Conservation (phyloP, 2,888 invertebrate species). For the Nebria salina region DNA sequence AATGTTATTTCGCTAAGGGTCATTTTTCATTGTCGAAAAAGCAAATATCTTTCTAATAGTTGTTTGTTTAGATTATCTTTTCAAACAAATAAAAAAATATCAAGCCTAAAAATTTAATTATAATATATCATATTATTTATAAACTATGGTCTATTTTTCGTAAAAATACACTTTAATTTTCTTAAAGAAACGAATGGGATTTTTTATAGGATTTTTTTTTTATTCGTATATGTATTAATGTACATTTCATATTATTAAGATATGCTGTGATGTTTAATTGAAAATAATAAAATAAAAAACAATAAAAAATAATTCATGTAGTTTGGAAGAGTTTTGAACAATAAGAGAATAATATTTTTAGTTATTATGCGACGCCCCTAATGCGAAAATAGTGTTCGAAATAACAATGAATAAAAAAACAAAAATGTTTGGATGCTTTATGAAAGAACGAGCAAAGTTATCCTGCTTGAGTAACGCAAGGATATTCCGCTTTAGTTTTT, state of each 20-base stretch:
- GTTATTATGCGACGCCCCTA: neutral
- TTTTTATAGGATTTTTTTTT: too few species aligned
- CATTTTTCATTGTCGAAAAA: neutral
- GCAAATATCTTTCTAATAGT: neutral
- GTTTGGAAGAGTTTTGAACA: neutral
- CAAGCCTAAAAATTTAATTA: neutral
- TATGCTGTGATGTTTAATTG: too few species aligned
- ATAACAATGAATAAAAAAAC: neutral
- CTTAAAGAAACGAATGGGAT: too few species aligned
- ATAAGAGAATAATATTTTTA: neutral
- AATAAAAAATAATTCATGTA: too few species aligned
- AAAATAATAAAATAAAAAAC: too few species aligned
- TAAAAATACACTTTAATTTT: too few species aligned
- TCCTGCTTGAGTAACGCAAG: slow-evolving; percentile 8
- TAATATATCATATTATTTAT: too few species aligned
- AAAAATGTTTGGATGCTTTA: neutral
- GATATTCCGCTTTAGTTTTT: slow-evolving; percentile 42
- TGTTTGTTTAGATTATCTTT: neutral
- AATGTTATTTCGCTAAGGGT: neutral
- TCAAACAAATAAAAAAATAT: neutral
- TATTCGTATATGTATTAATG: too few species aligned
- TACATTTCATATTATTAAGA: too few species aligned
- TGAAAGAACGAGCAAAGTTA: neutral
- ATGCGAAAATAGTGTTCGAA: neutral
- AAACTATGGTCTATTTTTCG: too few species aligned